Evolutionary conservation across 2,888 invertebrate species (phyloP).

Genomic region (Hyposoter didymator): DNA sequence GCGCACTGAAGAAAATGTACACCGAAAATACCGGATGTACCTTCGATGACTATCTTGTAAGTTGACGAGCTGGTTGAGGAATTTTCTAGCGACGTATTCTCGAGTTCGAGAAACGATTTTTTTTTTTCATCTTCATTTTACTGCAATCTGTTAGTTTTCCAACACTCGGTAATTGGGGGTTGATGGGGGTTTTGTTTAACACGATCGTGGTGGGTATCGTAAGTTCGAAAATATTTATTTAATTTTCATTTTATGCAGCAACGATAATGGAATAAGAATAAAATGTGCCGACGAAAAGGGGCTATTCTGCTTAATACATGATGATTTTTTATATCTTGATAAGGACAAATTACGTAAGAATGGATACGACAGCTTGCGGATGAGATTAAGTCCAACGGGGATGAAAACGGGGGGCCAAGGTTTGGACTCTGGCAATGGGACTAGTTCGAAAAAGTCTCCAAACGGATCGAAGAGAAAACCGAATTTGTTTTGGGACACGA

Average conservation of each 20-base stretch:
- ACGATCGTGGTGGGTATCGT: too few species aligned
- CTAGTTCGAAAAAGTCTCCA: neutral
- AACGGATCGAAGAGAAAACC: neutral
- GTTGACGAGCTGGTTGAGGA: slow-evolving; percentile 72
- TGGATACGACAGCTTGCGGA: slow-evolving; percentile 53
- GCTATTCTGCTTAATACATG: neutral
- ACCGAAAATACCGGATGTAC: slow-evolving; percentile 88
- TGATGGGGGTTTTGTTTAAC: too few species aligned
- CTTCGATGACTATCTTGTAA: slow-evolving; percentile 80
- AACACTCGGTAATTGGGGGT: too few species aligned
- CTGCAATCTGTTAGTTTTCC: too few species aligned
- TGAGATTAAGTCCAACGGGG: slow-evolving; percentile 31
- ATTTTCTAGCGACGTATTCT: neutral
- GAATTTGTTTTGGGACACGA: slow-evolving; percentile 83
- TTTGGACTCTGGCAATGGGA: neutral
- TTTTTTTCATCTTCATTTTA: too few species aligned
- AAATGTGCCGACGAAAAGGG: neutral
- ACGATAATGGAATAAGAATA: neutral
- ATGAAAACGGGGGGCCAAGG: neutral
- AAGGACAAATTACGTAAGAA: slow-evolving; percentile 64
- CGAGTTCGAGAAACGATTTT: too few species aligned
- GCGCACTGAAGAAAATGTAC: slow-evolving; percentile 88
- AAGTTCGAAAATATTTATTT: too few species aligned
- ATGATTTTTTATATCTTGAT: neutral
- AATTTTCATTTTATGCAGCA: neutral